These are phyloP conservation scores for Callipepla squamata DNA, from an alignment of 2,113 vertebrate species.

Conservation along the genomic window DNA sequence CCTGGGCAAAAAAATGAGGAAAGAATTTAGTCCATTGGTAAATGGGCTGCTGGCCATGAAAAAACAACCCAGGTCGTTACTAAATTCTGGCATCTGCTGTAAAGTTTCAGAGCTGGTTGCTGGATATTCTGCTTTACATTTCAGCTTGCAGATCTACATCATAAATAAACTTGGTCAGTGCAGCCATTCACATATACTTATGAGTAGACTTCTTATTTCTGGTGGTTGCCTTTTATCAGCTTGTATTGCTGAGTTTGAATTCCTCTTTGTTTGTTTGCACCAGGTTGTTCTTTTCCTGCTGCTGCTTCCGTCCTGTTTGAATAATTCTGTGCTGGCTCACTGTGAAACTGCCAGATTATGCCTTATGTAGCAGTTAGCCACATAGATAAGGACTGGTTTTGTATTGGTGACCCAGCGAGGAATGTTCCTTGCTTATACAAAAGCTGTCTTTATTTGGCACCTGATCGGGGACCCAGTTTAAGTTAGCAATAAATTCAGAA, in stretches of 20 bases:
- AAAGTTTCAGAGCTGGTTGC: neutral
- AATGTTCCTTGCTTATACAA: neutral
- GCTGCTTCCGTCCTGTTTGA: neutral
- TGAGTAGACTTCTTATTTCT: neutral
- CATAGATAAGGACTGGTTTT: neutral
- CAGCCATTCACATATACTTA: neutral
- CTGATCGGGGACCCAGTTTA: neutral
- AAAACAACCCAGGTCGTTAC: neutral
- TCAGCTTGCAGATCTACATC: neutral
- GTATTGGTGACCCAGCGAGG: neutral
- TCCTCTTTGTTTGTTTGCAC: neutral
- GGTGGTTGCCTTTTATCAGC: neutral
- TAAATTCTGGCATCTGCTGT: neutral
- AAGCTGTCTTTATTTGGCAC: neutral
- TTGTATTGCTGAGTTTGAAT: neutral
- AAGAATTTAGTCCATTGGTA: neutral
- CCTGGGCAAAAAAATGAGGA: neutral
- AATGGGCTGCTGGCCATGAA: neutral
- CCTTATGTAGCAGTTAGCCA: neutral
- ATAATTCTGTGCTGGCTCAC: neutral
- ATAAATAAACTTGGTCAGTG: neutral
- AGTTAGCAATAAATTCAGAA: neutral
- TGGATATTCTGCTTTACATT: constrained; percentile 4
- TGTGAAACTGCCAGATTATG: neutral
- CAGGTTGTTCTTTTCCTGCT: neutral